These are phyloP conservation scores for Australoheros scitulus DNA, from an alignment of 2,113 vertebrate genomes.

Conservation along the genomic window DNA sequence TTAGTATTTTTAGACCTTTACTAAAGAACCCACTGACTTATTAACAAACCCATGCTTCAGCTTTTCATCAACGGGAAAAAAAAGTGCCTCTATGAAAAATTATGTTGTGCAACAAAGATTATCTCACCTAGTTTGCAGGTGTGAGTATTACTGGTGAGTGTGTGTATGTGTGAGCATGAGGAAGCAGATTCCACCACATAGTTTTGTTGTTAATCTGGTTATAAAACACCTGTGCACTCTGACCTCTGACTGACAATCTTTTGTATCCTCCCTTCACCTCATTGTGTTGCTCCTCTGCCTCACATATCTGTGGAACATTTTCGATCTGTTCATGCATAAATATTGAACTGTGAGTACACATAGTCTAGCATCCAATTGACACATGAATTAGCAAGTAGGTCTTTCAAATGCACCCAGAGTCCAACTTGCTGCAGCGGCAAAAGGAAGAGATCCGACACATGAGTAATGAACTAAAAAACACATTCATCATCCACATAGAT, in stretches of 20 bases:
- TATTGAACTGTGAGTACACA: neutral
- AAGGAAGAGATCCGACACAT: neutral
- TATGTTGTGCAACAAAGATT: neutral
- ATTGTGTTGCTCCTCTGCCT: neutral
- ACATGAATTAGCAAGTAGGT: neutral
- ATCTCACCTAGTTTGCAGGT: no score
- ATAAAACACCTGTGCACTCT: slow-evolving; percentile 25
- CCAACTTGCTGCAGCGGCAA: neutral
- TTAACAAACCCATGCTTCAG: neutral
- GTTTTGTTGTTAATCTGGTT: slow-evolving; percentile 45
- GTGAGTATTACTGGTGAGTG: neutral
- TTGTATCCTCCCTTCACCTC: slow-evolving; percentile 2
- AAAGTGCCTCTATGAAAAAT: slow-evolving; percentile 1
- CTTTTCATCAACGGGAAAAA: neutral
- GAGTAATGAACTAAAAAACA: neutral
- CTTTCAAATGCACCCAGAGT: neutral
- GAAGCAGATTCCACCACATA: slow-evolving; percentile 29
- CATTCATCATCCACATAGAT: neutral
- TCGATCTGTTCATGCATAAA: neutral
- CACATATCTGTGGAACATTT: neutral
- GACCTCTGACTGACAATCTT: slow-evolving; percentile 9
- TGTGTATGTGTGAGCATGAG: neutral
- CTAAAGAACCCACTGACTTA: neutral
- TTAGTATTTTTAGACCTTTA: neutral
- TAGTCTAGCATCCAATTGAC: neutral